Evolutionary conservation across 1,140 invertebrate species (phyloP), one percentile per base, ranked within the genome.

Genomic region (Triops longicaudatus): DNA sequence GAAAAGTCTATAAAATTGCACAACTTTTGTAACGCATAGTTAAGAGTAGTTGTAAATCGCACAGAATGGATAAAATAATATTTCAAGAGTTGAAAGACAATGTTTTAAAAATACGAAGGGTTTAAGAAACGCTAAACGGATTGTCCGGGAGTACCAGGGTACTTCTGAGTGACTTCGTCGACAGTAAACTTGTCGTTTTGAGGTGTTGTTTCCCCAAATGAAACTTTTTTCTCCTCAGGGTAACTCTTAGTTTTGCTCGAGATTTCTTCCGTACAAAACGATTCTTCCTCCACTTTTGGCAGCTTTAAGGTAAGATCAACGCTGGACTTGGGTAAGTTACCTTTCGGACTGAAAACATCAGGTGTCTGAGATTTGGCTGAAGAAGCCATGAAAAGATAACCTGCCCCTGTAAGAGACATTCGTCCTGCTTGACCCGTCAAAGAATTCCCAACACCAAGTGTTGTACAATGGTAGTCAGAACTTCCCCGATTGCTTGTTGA

Each of bases 301-400:
- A 77, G 42, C 31, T 41, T 73, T 5, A 37, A 22, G 9, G 72
- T 63, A 17, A 63, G 73, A 1, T 77, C 37, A 14, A 77, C 37
- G 6, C 73, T 44, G 72, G 17, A 77, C 37, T 74, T 71, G n/a
- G 9, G 27, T 50, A 27, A 27, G n/a, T 72, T 73, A 11, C 76
- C 14, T 31, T 63, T 63, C 50, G 50, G 50, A 63, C 50, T 63
- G 50, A 63, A 63, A 63, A 63, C 50, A 63, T 63, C 50, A 9
- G 50, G 50, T 17, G 14, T 63, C 17, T 63, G 10, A 5, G 50
- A n/a, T 63, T 22, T 63, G 50, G 50, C 14, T n/a, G 50, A 22
- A 6, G 50, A n/a, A 63, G 76, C 50, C 76, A 77, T 77, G 72
- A 73, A 77, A 6, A 77, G 72, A 22, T 77, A 77, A 43, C 72